Conservation (phyloP, 1,140 invertebrate species). For the Trichonephila clavata region DNA sequence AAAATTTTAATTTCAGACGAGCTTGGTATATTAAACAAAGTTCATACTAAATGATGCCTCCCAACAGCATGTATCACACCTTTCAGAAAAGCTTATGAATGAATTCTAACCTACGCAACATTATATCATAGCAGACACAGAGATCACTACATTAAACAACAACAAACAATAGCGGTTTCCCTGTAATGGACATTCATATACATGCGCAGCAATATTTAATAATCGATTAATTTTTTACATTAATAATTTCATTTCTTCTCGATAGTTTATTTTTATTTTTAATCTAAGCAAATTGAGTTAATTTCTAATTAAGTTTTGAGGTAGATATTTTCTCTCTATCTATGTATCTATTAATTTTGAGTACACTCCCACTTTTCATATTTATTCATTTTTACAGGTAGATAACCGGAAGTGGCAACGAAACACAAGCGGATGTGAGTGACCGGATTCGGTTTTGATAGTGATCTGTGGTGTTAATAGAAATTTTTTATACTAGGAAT, state of each 20-base stretch:
- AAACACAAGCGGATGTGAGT: background rate
- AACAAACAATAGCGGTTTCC: conserved; percentile 52
- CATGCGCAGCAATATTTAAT: background rate
- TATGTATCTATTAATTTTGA: background rate
- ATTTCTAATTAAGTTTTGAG: background rate
- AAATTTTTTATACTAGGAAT: background rate
- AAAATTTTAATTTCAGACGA: background rate
- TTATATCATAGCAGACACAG: background rate
- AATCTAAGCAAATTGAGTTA: background rate
- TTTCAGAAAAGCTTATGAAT: background rate
- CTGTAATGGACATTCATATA: background rate
- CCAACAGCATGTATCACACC: background rate
- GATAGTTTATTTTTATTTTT: background rate
- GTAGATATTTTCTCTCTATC: background rate
- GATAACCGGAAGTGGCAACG: conserved; percentile 34
- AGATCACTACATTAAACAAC: background rate
- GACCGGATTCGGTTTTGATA: conserved; percentile 36
- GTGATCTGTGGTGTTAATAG: background rate
- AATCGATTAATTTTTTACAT: conserved; percentile 10
- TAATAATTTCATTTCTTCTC: background rate
- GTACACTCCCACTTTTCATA: background rate
- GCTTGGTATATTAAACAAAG: background rate
- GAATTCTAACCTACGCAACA: conserved; percentile 28
- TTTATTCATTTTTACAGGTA: background rate
- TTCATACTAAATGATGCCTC: background rate